Conservation (phyloP, 2,888 invertebrate genomes). For the Aethes cnicana region DNA sequence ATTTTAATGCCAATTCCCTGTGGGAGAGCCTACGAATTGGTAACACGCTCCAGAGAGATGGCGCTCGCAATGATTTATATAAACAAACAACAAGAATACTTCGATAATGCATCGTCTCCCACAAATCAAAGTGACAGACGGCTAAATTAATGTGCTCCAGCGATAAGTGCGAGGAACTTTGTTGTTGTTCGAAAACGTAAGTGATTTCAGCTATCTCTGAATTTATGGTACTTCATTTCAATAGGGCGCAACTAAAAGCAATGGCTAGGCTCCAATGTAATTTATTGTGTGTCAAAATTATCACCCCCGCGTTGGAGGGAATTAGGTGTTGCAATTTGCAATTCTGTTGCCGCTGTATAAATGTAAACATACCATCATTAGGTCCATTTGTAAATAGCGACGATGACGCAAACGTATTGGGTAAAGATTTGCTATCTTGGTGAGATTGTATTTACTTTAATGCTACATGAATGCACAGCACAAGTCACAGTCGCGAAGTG, state of each 20-base stretch:
- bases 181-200: conserved; percentile 40
- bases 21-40: conserved; percentile 1
- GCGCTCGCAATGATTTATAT: conserved; percentile 20
- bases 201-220: conserved; percentile 44
- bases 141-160: conserved; percentile 20
- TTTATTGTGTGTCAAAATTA: conserved; percentile 42
- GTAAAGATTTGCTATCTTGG: too few relatives aligned
- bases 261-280: conserved; percentile 34
- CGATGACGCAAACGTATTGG: too few relatives aligned
- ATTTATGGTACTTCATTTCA: conserved; percentile 52
- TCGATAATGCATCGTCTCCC: conserved; percentile 27
- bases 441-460: too few relatives aligned
- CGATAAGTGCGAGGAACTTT: conserved; percentile 35
- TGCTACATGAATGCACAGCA: too few relatives aligned
- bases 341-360: conserved; percentile 19
- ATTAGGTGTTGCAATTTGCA: conserved; percentile 3
- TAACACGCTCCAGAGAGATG: conserved; percentile 9
- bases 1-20: too few relatives aligned
- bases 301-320: conserved; percentile 38
- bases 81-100: conserved; percentile 4
- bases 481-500: too few relatives aligned
- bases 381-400: too few relatives aligned
- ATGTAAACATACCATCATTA: too few relatives aligned
- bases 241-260: conserved; percentile 35
- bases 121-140: conserved; percentile 28